A percentile compares a stretch with the other conserved stretches of the same genome.
phyloP scores from a whole-genome alignment of 2,888 invertebrate genomes.

The Drosophila glabriapex region DNA sequence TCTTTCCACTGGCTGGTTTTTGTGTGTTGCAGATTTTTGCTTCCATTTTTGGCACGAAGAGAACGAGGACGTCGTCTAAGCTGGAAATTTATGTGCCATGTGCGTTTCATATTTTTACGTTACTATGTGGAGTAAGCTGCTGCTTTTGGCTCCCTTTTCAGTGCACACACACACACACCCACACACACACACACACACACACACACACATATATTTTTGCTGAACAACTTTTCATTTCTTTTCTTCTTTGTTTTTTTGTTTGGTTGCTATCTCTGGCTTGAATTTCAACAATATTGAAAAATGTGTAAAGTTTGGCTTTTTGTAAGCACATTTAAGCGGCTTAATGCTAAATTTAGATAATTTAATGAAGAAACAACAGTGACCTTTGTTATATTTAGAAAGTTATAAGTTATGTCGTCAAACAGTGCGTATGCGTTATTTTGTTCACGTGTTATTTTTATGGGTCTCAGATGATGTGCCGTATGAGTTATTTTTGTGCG shows the following conservation, averaged over 20 bases:
- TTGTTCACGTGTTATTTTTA: neutral
- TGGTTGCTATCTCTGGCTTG: constrained; percentile 12
- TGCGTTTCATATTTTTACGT: constrained; percentile 75
- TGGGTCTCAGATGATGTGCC: neutral
- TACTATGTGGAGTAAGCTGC: constrained; percentile 62
- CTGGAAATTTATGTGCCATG: constrained; percentile 77
- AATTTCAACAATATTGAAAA: constrained; percentile 61
- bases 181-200: neutral
- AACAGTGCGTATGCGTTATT: constrained; percentile 20
- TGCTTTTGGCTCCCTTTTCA: constrained; percentile 37
- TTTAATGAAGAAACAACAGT: neutral
- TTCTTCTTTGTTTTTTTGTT: neutral
- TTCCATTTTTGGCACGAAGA: constrained; percentile 49
- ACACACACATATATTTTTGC: neutral
- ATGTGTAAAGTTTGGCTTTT: constrained; percentile 29
- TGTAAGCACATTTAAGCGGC: constrained; percentile 6
- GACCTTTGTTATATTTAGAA: neutral
- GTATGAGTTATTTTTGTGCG: constrained; percentile 15
- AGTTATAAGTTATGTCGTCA: neutral
- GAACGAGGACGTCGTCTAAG: constrained; percentile 59
- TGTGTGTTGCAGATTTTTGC: constrained; percentile 52
- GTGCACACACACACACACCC: constrained; percentile 3
- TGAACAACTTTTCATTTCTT: constrained; percentile 19
- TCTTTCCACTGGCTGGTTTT: constrained; percentile 41
- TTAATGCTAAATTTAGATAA: constrained; percentile 20